phyloP scores from a whole-genome alignment of 2,113 vertebrate species.

The Patagioenas fasciata region DNA sequence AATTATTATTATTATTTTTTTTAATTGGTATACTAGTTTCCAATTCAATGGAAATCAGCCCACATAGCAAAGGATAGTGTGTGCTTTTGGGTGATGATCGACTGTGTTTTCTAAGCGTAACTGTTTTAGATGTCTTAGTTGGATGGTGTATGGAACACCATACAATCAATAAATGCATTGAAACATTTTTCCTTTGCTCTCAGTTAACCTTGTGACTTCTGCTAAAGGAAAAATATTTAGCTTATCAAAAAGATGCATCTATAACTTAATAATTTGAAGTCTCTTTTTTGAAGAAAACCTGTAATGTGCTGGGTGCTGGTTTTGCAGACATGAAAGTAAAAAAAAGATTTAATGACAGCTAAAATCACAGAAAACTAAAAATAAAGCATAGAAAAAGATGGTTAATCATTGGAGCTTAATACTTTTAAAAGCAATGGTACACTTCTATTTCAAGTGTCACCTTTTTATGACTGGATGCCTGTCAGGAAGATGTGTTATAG shows the following conservation, averaged over 20 bases:
- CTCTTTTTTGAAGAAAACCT: not conserved
- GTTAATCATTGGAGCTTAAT: not conserved
- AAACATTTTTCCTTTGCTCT: not conserved
- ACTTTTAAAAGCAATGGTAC: not conserved
- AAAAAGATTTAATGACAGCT: not conserved
- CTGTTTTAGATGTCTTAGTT: not conserved
- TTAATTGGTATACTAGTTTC: not conserved
- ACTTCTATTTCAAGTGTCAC: not conserved
- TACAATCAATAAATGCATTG: not conserved
- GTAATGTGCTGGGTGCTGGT: not conserved
- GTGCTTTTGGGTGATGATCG: not conserved
- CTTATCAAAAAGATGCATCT: not conserved
- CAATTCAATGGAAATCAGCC: not conserved
- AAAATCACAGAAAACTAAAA: not conserved
- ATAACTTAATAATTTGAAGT: not conserved
- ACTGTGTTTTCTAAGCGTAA: not conserved
- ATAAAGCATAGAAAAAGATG: not conserved
- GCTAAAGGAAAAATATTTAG: not conserved
- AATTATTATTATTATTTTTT: not conserved
- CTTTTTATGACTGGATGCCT: not conserved
- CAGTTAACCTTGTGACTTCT: not conserved
- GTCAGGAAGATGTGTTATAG: not conserved
- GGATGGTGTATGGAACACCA: not conserved
- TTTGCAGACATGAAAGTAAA: not conserved
- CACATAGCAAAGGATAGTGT: accelerated